Percentiles rank a stretch among this genome's conserved stretches.
Conservation (phyloP, 2,797 vertebrate species). For the Falco novaeseelandiae region DNA sequence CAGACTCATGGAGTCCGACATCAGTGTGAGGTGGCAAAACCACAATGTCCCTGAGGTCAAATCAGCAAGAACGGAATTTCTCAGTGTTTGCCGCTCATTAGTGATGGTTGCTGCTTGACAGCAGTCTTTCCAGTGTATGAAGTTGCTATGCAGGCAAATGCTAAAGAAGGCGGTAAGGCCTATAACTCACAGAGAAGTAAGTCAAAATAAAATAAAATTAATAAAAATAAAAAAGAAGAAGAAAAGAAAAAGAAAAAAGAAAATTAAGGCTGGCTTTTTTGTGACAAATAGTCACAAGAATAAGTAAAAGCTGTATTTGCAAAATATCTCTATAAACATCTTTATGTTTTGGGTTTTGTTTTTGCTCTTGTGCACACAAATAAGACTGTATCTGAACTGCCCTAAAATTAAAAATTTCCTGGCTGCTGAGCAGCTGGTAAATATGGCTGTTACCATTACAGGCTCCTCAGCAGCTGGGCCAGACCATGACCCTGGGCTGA, state of each 20-base stretch:
- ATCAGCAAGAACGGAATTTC: background rate
- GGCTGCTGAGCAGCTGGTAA: background rate
- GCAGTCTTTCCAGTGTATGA: background rate
- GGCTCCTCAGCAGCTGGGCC: background rate
- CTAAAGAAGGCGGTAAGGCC: background rate
- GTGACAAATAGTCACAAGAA: background rate
- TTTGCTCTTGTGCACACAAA: background rate
- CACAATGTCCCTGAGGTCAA: background rate
- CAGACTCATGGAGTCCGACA: background rate
- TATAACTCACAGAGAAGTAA: background rate
- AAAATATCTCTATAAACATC: background rate
- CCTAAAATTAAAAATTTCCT: background rate
- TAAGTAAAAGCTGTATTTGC: background rate
- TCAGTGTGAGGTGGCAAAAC: background rate
- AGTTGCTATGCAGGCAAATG: background rate
- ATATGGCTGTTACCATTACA: background rate
- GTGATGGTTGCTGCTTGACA: background rate
- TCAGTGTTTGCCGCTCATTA: background rate
- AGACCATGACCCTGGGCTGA: background rate
- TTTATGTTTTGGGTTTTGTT: background rate
- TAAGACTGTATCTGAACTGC: background rate
- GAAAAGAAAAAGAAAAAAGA: background rate
- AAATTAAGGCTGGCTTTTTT: background rate
- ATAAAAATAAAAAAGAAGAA: background rate
- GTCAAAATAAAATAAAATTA: background rate